phyloP scores from a whole-genome alignment of 92 coral and sea anemone species.

The Zoanthus sansibaricus region DNA sequence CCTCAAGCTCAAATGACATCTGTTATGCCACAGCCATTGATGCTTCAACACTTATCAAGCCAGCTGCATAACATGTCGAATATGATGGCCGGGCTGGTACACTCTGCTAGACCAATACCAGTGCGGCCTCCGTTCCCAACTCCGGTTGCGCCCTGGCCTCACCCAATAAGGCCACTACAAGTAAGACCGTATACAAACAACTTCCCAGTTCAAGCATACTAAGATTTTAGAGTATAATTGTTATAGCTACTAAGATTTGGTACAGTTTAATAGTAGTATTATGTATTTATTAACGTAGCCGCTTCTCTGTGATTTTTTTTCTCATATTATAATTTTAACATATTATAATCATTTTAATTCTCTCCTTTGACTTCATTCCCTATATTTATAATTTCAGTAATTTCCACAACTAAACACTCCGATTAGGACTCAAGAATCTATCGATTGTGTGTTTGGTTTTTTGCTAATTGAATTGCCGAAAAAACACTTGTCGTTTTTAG shows the following conservation, averaged over 20 bases:
- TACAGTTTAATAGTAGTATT: neutral
- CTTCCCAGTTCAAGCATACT: neutral
- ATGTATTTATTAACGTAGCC: neutral
- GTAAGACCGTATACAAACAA: neutral
- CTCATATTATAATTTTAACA: too few relatives aligned
- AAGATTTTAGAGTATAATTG: neutral
- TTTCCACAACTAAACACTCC: too few relatives aligned
- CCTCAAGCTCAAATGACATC: neutral
- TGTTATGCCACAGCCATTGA: neutral
- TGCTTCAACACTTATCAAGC: neutral
- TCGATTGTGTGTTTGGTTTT: too few relatives aligned
- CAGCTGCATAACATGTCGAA: neutral
- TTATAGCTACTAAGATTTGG: neutral
- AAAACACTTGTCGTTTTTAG: too few relatives aligned
- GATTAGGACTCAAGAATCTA: too few relatives aligned
- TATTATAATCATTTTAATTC: too few relatives aligned
- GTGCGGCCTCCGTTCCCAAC: slow-evolving; percentile 13
- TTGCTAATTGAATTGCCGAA: too few relatives aligned
- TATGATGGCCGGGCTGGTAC: neutral
- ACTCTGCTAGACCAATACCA: neutral
- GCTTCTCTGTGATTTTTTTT: slow-evolving; percentile 1
- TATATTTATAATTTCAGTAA: too few relatives aligned
- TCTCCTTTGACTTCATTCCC: too few relatives aligned
- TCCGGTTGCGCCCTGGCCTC: neutral
- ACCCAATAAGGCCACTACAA: neutral